A percentile compares a stretch with the other conserved stretches of the same genome.
phyloP scores from a whole-genome alignment of 2,888 invertebrate genomes.

The Serripes groenlandicus region DNA sequence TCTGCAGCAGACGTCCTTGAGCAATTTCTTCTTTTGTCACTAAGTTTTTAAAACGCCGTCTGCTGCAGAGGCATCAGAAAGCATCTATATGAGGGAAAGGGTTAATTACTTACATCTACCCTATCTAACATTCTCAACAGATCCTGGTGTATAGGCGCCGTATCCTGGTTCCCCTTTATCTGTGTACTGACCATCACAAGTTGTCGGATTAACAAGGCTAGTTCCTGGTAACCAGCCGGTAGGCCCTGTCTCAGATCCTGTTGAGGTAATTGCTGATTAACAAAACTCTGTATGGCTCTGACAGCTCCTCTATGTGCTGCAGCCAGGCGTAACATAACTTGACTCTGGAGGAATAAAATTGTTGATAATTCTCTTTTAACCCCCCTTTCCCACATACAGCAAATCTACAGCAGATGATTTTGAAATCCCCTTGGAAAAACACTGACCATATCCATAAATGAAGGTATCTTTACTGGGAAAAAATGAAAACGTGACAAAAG shows the following conservation, averaged over 20 bases:
- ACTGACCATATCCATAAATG: too few species aligned
- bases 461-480: too few species aligned
- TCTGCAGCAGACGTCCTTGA: too few species aligned
- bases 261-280: constrained; percentile 76
- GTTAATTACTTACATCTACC: constrained; percentile 79
- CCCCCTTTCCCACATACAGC: too few species aligned
- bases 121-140: constrained; percentile 76
- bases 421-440: too few species aligned
- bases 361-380: too few species aligned
- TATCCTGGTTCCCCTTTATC: constrained; percentile 64
- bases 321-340: constrained; percentile 73
- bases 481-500: background rate
- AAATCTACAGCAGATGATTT: too few species aligned
- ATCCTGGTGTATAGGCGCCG: constrained; percentile 67
- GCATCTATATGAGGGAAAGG: too few species aligned
- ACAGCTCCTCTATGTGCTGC: constrained; percentile 81
- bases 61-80: too few species aligned
- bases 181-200: constrained; percentile 74
- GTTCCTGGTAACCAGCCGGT: constrained; percentile 79
- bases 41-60: too few species aligned
- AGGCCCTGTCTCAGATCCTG: constrained; percentile 77
- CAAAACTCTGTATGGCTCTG: constrained; percentile 82
- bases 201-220: constrained; percentile 77
- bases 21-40: too few species aligned
- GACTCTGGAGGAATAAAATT: too few species aligned